These are phyloP conservation scores for Peromyscus nudipes DNA, from an alignment of 2,797 vertebrate genomes.

Conservation along the genomic window DNA sequence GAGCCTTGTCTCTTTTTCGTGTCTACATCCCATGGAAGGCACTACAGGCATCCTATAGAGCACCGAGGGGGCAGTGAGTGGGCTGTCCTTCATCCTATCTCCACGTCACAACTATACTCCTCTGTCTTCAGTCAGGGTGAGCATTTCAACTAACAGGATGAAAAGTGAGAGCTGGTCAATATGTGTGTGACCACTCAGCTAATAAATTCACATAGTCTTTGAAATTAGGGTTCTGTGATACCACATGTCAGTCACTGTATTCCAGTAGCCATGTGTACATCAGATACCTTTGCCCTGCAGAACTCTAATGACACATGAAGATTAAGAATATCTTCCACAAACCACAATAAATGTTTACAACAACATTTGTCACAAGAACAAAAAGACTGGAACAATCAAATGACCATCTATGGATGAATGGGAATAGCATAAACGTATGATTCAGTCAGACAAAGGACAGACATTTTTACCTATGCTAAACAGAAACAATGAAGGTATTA, in stretches of 20 bases:
- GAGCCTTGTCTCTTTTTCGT: neutral
- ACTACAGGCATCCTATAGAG: neutral
- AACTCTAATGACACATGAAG: neutral
- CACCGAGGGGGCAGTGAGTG: neutral
- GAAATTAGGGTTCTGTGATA: neutral
- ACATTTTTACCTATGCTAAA: neutral
- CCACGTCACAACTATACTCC: neutral
- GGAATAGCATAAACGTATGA: neutral
- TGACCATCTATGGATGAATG: neutral
- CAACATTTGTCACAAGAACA: neutral
- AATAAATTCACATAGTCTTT: neutral
- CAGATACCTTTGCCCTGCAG: neutral
- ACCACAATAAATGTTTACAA: neutral
- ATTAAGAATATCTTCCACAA: neutral
- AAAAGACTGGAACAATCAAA: neutral
- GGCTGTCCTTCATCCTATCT: neutral
- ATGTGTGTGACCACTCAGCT: neutral
- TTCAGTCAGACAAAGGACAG: neutral
- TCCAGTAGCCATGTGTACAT: neutral
- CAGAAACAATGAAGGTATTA: neutral
- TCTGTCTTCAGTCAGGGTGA: neutral
- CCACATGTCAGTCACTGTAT: neutral
- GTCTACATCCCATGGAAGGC: neutral
- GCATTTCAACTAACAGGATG: neutral
- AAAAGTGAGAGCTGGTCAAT: neutral